These are phyloP conservation scores for Congeria kusceri DNA, from an alignment of 2,888 invertebrate species.

Conservation along the genomic window DNA sequence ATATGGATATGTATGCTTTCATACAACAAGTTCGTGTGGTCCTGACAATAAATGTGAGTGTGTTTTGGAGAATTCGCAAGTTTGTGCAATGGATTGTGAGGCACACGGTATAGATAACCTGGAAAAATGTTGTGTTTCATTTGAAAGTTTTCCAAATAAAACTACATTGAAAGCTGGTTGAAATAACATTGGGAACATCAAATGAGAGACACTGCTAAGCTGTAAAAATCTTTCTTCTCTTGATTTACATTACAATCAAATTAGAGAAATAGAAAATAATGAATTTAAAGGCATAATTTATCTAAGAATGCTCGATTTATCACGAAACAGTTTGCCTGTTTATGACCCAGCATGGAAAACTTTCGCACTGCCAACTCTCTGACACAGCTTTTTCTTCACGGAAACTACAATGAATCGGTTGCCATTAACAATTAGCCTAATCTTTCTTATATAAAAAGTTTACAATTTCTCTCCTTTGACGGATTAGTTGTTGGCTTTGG, in stretches of 20 bases:
- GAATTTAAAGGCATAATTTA: neutral
- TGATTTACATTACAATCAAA: neutral
- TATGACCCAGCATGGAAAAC: neutral
- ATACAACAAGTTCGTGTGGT: too few species aligned
- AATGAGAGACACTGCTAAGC: neutral
- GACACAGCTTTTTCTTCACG: neutral
- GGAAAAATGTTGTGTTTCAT: neutral
- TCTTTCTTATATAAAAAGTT: neutral
- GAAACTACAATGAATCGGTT: too few species aligned
- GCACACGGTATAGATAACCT: neutral
- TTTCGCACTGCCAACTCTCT: neutral
- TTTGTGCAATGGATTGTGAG: neutral
- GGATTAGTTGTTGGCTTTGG: neutral
- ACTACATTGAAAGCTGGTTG: neutral
- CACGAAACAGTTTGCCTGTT: neutral
- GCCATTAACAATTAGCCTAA: neutral
- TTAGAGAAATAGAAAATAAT: neutral
- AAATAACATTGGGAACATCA: neutral
- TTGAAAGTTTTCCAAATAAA: neutral
- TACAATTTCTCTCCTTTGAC: slow-evolving; percentile 12
- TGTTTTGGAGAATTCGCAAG: too few species aligned
- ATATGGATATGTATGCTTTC: too few species aligned
- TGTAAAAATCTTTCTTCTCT: neutral
- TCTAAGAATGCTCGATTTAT: neutral
- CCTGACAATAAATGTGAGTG: too few species aligned